A percentile compares a stretch with the other conserved stretches of the same genome.
Conservation (phyloP, 2,888 invertebrate genomes). For the Microchrysa polita region DNA sequence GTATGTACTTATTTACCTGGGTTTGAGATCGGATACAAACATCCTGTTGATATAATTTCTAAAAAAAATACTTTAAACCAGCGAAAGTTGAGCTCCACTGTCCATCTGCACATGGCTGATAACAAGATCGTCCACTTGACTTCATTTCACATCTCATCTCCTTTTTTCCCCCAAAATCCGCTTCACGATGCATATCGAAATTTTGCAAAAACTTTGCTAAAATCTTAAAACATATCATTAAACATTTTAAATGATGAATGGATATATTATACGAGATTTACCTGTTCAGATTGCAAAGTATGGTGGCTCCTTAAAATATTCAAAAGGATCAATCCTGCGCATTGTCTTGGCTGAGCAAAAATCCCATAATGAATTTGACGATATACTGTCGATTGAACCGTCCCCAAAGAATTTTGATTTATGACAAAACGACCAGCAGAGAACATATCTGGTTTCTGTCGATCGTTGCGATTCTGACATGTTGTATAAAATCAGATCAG, state of each 20-base stretch:
- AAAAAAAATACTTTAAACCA: too few species aligned
- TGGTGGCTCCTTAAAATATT: slow-evolving; percentile 15
- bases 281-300: slow-evolving; percentile 9
- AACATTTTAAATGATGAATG: slow-evolving; percentile 47
- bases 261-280: slow-evolving; percentile 47
- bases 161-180: neutral
- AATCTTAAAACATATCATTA: slow-evolving; percentile 37
- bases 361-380: slow-evolving; percentile 12
- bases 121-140: neutral
- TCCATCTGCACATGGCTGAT: neutral
- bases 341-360: neutral
- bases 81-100: too few species aligned
- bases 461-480: neutral
- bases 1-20: too few species aligned
- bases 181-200: neutral
- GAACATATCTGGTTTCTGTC: slow-evolving; percentile 5
- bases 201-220: slow-evolving; percentile 25
- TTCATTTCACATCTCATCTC: neutral
- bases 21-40: too few species aligned
- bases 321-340: neutral
- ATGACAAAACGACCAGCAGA: neutral
- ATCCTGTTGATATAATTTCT: too few species aligned
- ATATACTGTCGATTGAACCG: slow-evolving; percentile 22
- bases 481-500: slow-evolving; percentile 25
- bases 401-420: slow-evolving; percentile 40